Conservation (phyloP, 2,888 invertebrate species). For the Malthinus seriepunctatus region DNA sequence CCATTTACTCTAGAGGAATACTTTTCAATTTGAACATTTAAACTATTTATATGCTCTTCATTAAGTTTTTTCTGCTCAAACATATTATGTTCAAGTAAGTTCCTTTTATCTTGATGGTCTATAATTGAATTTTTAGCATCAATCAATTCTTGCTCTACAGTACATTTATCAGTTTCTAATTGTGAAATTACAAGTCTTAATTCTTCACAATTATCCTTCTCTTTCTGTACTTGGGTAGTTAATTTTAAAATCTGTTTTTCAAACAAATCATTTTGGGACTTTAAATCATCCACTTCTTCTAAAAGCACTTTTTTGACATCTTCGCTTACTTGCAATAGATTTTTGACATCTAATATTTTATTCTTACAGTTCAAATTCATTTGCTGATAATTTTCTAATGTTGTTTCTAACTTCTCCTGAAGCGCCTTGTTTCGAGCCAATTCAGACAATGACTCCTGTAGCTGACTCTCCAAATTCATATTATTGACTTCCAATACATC, state of each 20-base stretch:
- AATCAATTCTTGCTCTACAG: slow-evolving; percentile 5
- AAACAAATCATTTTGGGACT: background rate
- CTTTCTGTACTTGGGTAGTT: slow-evolving; percentile 14
- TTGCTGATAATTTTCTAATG: slow-evolving; percentile 14
- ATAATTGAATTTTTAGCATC: slow-evolving; percentile 9
- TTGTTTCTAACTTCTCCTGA: slow-evolving; percentile 6
- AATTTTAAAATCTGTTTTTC: slow-evolving; percentile 6
- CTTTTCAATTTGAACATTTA: slow-evolving; percentile 22
- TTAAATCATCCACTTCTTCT: background rate
- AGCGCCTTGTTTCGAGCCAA: background rate
- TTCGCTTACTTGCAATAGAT: slow-evolving; percentile 15
- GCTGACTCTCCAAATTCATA: background rate
- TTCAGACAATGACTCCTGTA: background rate
- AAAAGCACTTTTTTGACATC: slow-evolving; percentile 3
- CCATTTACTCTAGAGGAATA: slow-evolving; percentile 11
- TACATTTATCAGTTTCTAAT: background rate
- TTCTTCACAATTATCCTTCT: slow-evolving; percentile 9
- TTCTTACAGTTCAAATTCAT: slow-evolving; percentile 22
- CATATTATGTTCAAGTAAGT: background rate
- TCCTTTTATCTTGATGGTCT: slow-evolving; percentile 5
- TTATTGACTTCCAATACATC: slow-evolving; percentile 16
- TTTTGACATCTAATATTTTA: slow-evolving; percentile 15
- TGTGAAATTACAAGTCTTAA: background rate
- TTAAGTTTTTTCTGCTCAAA: slow-evolving; percentile 11
- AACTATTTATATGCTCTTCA: slow-evolving; percentile 17